Conservation (phyloP, 2,888 invertebrate species). For the Stegophylla sp. region DNA sequence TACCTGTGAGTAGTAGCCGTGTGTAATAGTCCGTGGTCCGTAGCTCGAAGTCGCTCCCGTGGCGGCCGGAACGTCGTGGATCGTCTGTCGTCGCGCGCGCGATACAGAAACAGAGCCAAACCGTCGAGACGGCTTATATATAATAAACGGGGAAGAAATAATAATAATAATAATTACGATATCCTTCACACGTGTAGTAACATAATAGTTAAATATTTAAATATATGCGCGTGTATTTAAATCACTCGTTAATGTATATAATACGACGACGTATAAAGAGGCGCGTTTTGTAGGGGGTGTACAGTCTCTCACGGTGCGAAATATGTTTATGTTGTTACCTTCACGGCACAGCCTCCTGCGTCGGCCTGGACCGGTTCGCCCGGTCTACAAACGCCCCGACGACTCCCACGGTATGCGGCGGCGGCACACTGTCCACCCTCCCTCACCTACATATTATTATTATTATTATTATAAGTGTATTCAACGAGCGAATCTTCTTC, state of each 20-base stretch:
- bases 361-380: conserved; percentile 46
- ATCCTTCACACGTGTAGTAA: neutral
- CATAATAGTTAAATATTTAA: no score
- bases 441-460: no score
- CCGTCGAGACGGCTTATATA: conserved; percentile 24
- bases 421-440: conserved; percentile 31
- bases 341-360: conserved; percentile 14
- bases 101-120: conserved; percentile 18
- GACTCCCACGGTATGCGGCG: conserved; percentile 59
- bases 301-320: conserved; percentile 38
- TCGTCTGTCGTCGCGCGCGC: neutral
- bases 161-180: no score
- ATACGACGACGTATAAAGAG: neutral
- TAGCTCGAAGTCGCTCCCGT: neutral
- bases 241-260: no score
- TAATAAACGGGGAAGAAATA: neutral
- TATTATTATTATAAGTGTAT: no score
- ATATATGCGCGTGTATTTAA: no score
- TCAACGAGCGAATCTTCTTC: conserved; percentile 26
- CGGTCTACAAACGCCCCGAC: conserved; percentile 37
- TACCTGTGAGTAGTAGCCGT: no score
- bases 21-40: no score
- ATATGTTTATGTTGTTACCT: conserved; percentile 16
- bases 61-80: neutral
- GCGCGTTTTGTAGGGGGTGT: conserved; percentile 30